Base-by-base conservation (phyloP, 2,797 vertebrate species). In the Echiichthys vipera region DNA sequence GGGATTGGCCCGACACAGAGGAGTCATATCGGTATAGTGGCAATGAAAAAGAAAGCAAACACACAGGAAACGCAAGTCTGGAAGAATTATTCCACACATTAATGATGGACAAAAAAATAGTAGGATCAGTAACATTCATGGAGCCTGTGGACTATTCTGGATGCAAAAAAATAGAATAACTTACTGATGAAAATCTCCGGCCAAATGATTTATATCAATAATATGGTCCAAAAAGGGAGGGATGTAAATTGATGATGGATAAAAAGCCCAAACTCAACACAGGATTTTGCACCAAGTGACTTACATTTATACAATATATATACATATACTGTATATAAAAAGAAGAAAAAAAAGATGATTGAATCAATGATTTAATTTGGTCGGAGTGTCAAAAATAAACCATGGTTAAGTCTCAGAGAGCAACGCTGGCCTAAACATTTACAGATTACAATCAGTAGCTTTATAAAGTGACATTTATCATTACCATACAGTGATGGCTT, bases 391-490 rank as follows among this genome's bases (percentile, higher is more conserved):
- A 86, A 77, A 83, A 84, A 88, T 20, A 55, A 5, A 64, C 58
- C 69, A 51, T 22, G 20, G 69, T 71, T 76, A 66, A 85, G 82
- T 81, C 71, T 83, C 70, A 71, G 80, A 80, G 73, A 81, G 80
- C 76, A 81, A 66, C 40, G 69, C 73, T 49, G 78, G 73, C 73
- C 55, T 62, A 74, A 79, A 88, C 75, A 32, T 64, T 77, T 77
- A 83, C 64, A 89, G 89, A 81, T 66, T 93, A 94, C 91, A 94
- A 94, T 94, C 89, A 93, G 88, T 90, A 91, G 86, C 88, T 91
- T 88, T 59, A 91, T 93, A 94, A 94, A 93, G 92, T 94, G 92
- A 94, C 90, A 80, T 81, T 84, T 80, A 88, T 84, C 77, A 74
- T 84, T 15, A 47, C 80, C 84, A 89, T 74, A 77, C 62, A 63